Evolutionary conservation across 92 coral and sea anemone genomes (phyloP).

Genomic region (Siderastrea siderea): DNA sequence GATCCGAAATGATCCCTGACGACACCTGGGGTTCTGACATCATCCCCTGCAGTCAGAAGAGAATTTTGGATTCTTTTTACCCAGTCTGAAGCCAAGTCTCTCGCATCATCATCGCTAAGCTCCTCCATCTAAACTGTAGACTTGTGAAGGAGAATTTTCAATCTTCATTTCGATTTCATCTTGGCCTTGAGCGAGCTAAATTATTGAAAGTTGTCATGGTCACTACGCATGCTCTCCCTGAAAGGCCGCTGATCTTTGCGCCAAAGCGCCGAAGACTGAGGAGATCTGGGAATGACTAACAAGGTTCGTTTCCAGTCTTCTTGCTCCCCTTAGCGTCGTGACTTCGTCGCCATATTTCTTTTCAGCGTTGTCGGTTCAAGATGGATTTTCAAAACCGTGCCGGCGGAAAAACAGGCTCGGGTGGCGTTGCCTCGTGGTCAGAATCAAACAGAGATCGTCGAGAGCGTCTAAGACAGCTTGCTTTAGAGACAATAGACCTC

Average conservation of each 20-base stretch:
- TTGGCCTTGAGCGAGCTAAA: neutral
- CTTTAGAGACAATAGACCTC: slow-evolving; percentile 97
- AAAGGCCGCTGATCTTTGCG: slow-evolving; percentile 29
- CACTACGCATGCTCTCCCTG: slow-evolving; percentile 37
- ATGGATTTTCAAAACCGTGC: slow-evolving; percentile 99
- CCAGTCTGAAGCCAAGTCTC: slow-evolving; percentile 82
- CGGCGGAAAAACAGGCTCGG: slow-evolving; percentile 99
- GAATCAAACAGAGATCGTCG: slow-evolving; percentile 98
- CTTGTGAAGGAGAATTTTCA: neutral
- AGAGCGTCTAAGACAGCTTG: slow-evolving; percentile 94
- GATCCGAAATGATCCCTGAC: slow-evolving; percentile 35
- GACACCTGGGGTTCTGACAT: slow-evolving; percentile 32
- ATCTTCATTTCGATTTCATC: neutral
- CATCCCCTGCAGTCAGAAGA: slow-evolving; percentile 60
- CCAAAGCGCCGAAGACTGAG: too few relatives aligned
- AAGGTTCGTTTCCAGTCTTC: neutral
- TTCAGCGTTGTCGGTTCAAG: neutral
- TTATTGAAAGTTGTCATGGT: slow-evolving; percentile 47
- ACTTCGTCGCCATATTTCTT: slow-evolving; percentile 28
- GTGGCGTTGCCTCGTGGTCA: slow-evolving; percentile 97
- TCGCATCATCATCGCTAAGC: slow-evolving; percentile 83
- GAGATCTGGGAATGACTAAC: neutral
- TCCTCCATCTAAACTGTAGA: slow-evolving; percentile 64
- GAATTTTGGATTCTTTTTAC: slow-evolving; percentile 71
- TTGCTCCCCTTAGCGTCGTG: neutral